phyloP scores from a whole-genome alignment of 2,888 invertebrate species.

The Cynaeus angustus region DNA sequence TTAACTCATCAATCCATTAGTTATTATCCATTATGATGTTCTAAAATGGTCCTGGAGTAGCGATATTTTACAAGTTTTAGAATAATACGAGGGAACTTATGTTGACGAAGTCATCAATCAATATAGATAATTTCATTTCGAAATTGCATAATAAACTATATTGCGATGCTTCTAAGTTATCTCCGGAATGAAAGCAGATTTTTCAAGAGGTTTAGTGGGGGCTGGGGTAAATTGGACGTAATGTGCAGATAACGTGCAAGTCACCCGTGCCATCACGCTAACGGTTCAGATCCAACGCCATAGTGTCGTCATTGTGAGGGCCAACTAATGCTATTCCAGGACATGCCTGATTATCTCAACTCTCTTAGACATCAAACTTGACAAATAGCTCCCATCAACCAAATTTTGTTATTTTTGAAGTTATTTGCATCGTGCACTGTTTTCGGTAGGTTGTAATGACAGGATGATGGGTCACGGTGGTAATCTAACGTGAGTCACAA shows the following conservation, averaged over 20 bases:
- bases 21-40: slow-evolving; percentile 60
- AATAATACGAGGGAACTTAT: slow-evolving; percentile 61
- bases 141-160: slow-evolving; percentile 66
- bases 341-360: slow-evolving; percentile 56
- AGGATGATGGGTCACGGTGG: slow-evolving; percentile 38
- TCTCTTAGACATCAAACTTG: slow-evolving; percentile 53
- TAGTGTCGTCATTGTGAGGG: slow-evolving; percentile 57
- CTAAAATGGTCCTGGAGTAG: slow-evolving; percentile 57
- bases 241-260: slow-evolving; percentile 66
- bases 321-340: slow-evolving; percentile 61
- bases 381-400: background rate
- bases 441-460: too few relatives aligned
- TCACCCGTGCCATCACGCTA: slow-evolving; percentile 63
- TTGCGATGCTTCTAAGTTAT: slow-evolving; percentile 62
- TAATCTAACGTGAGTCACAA: slow-evolving; percentile 58
- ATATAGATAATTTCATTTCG: slow-evolving; percentile 66
- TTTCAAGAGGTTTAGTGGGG: slow-evolving; percentile 58
- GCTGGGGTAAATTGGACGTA: slow-evolving; percentile 54
- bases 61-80: slow-evolving; percentile 63
- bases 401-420: background rate
- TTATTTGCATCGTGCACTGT: background rate
- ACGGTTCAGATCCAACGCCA: slow-evolving; percentile 54
- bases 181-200: slow-evolving; percentile 64
- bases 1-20: slow-evolving; percentile 67
- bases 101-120: slow-evolving; percentile 66